Base-by-base conservation (phyloP, 1,140 invertebrate genomes). In the Drosophila teissieri region DNA sequence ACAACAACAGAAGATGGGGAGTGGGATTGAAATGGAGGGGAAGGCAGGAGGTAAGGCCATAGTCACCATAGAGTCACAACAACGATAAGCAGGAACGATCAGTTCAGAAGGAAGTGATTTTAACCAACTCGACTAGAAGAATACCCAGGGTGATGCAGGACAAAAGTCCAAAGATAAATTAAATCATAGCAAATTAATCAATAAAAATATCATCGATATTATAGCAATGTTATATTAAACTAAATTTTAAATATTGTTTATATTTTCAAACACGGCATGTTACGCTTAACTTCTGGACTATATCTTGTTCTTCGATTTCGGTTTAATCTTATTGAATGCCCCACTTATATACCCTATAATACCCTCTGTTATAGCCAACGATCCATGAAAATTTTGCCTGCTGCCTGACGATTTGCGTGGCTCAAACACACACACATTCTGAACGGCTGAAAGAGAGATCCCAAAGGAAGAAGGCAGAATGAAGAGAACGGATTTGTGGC, bases 381-480 rank as follows among this genome's bases (percentile, higher is more conserved):
- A 65, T 64, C 64, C 15, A 17, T 49, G 52, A 27, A 40, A 62
- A 55, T 57, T 64, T 67, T 67, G 64, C 64, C 52, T 56, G 42
- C 54, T 58, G 53, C 51, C 79, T 73, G 46, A 73, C 60, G 79
- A 82, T 81, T 82, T 82, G 79, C 78, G 79, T 77, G 78, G 73
- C 73, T 44, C 65, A 65, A 64, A 63, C 36, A 67, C 48, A 69
- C 34, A 56, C 49, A 69, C 36, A 56, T 40, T 24, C 24, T 52
- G 17, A 53, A 14, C 27, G 11, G n/a, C 31, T 10, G 12, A 22
- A 27, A 14, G 17, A 70, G 49, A 39, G 60, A 46, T 36, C 34
- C 12, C 12, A 24, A 64, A 17, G 45, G 44, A 67, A 67, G 44
- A 67, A 67, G 63, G 24, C 40, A 40, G 22, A 67, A 69, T 36